phyloP scores from a whole-genome alignment of 2,888 invertebrate genomes.

The Conus canariensis region DNA sequence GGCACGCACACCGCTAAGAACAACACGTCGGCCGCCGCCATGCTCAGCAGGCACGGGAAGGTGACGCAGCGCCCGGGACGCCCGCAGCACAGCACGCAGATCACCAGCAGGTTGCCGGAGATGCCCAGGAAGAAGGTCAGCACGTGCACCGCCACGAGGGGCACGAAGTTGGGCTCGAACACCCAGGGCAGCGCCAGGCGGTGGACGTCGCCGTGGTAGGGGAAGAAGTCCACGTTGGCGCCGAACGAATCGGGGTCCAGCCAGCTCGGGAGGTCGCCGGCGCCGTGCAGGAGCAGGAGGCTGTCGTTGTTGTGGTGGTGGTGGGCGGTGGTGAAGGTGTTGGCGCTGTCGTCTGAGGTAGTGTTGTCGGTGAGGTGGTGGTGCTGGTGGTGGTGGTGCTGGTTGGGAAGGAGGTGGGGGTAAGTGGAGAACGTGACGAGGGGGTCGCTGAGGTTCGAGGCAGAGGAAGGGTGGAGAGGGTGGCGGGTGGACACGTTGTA shows the following conservation, averaged over 20 bases:
- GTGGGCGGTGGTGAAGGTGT: background rate
- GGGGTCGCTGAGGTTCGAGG: background rate
- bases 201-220: conserved; percentile 58
- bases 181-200: conserved; percentile 58
- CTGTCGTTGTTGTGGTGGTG: background rate
- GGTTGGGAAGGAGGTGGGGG: conserved; percentile 15
- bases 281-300: background rate
- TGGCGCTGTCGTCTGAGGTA: conserved; percentile 10
- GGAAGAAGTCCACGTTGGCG: conserved; percentile 45
- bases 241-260: conserved; percentile 17
- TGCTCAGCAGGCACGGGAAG: conserved; percentile 74
- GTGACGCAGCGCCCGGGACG: conserved; percentile 75
- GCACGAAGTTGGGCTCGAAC: conserved; percentile 67
- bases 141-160: conserved; percentile 67
- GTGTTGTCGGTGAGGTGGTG: background rate
- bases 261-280: background rate
- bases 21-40: conserved; percentile 79
- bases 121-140: conserved; percentile 77
- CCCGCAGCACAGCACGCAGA: conserved; percentile 79
- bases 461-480: background rate
- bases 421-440: conserved; percentile 21
- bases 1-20: conserved; percentile 80
- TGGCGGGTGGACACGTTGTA: conserved; percentile 23
- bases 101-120: conserved; percentile 79
- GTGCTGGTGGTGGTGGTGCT: background rate